Evolutionary conservation across 2,113 vertebrate genomes (phyloP).

Genomic region (Mus musculus): GRCm39 chr11:57711001-57711500

Average conservation of each 20-base stretch:
- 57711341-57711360: not conserved
- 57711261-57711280: not conserved
- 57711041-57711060: not conserved
- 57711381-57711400: conserved; percentile 23
- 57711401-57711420: not conserved
- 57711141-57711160: not conserved
- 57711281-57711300: not conserved
- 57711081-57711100: not conserved
- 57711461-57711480: not conserved
- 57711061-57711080: not conserved
- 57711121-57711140: not conserved
- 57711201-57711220: not conserved
- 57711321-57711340: not conserved
- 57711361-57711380: not conserved
- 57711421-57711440: not conserved
- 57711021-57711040: not conserved
- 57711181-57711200: not conserved
- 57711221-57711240: not conserved
- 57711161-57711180: not conserved
- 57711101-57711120: not conserved
- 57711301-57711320: not conserved
- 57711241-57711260: not conserved
- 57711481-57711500: not conserved
- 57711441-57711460: not conserved
- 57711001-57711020: not conserved